Base-by-base conservation (phyloP, 2,888 invertebrate genomes). In the Synanthedon myopaeformis region DNA sequence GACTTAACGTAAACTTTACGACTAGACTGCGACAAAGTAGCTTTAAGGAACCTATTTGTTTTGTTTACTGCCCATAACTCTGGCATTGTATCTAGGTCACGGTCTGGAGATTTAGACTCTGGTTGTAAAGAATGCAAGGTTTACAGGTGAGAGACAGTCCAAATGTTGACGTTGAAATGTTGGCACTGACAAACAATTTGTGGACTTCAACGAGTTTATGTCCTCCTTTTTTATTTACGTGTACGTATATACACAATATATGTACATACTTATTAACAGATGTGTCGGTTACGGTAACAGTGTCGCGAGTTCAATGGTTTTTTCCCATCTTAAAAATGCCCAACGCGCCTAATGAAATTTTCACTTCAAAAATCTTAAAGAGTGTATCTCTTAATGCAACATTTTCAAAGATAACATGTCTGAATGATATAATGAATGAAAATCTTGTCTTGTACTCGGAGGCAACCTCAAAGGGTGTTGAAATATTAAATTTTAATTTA, bases 31-130 rank as follows among this genome's bases (percentile, higher is more conserved):
- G 70, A 74, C 70, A 69, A 69, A 76, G 73, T 72, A 71, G 65
- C 67, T 72, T 59, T 65, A 61, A 71, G 74, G 71, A 64, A 73
- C 65, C 72, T 70, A 74, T 76, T 75, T 75, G 72, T 74, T 74
- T 69, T 65, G 58, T 76, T 76, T 75, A 77, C 67, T 68, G 63
- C 67, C 75, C 64, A 75, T 76, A 72, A 76, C 69, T 68, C 66
- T 66, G 59, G 65, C 62, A 55, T 57, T 12, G 45, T 45, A 45
- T 45, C 12, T 45, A 45, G 12, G 45, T 45, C 45, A 45, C 45
- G 13, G 45, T 45, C 13, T 45, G 45, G 1, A 45, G 14, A 45
- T 14, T 13, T 12, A 45, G 45, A 14, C 45, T 14, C 45, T 14
- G 42, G 4, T 42, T 42, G n/a, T 45, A 45, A 45, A 13, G 45